Percentiles rank a stretch among this genome's conserved stretches.
Conservation (phyloP, 2,113 vertebrate species). For the Monopterus albus region DNA sequence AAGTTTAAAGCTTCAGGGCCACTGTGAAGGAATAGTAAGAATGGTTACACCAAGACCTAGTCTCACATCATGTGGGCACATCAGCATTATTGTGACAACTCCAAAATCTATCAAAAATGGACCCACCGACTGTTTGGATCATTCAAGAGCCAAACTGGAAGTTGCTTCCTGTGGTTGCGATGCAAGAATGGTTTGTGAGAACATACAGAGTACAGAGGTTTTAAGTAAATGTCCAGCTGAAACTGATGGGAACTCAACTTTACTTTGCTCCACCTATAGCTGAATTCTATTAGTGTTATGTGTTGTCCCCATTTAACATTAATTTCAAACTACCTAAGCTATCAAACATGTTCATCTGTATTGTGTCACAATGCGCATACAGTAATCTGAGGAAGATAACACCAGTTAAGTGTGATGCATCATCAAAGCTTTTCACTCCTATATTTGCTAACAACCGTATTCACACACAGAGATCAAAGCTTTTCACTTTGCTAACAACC, state of each 20-base stretch:
- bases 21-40: too few species aligned
- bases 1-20: too few species aligned
- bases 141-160: background rate
- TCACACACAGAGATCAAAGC: too few species aligned
- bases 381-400: background rate
- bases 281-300: background rate
- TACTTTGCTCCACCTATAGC: background rate
- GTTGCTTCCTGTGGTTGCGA: background rate
- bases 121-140: too few species aligned
- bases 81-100: too few species aligned
- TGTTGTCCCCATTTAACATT: background rate
- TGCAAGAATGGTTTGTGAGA: background rate
- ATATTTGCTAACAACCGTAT: background rate
- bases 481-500: background rate
- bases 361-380: background rate
- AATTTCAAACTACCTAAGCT: background rate
- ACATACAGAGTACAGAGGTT: background rate
- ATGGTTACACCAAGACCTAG: too few species aligned
- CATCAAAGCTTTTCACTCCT: conserved; percentile 1
- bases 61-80: too few species aligned
- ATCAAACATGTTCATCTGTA: conserved; percentile 10
- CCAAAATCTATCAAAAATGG: too few species aligned
- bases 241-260: background rate
- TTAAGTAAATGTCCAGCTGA: background rate
- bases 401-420: background rate